Evolutionary conservation across 2,888 invertebrate genomes (phyloP).

Genomic region (Drosophila formosana): DNA sequence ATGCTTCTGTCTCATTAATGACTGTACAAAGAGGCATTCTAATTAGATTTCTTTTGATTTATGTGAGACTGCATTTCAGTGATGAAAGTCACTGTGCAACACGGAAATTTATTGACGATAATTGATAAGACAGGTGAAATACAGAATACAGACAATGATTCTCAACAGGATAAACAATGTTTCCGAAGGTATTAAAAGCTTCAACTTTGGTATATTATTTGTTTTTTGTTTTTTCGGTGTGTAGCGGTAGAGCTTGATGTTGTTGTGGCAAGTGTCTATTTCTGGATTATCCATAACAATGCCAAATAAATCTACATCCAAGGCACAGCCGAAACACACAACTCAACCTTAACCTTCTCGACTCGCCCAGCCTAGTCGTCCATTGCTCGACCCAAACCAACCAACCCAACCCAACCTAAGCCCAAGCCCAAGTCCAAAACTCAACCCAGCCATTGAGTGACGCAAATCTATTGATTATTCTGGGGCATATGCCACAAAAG

Average conservation of each 20-base stretch:
- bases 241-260: slow-evolving; percentile 2
- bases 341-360: slow-evolving; percentile 19
- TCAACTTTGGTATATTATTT: not conserved
- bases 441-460: slow-evolving; percentile 56
- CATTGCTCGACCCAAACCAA: not conserved
- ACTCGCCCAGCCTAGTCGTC: not conserved
- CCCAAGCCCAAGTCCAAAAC: slow-evolving; percentile 4
- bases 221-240: not conserved
- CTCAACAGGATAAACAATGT: not conserved
- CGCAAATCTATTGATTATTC: slow-evolving; percentile 76
- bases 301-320: slow-evolving; percentile 28
- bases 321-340: slow-evolving; percentile 19
- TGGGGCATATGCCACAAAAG: slow-evolving; percentile 55
- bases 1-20: not conserved
- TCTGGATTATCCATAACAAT: slow-evolving; percentile 37
- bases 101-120: not conserved
- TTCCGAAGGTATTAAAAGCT: not conserved
- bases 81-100: not conserved
- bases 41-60: not conserved
- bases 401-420: slow-evolving; percentile 20
- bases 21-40: not conserved
- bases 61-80: not conserved
- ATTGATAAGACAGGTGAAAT: not conserved
- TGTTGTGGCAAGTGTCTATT: slow-evolving; percentile 38
- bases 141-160: not conserved